phyloP scores from a whole-genome alignment of 2,113 vertebrate genomes.

The Sorex araneus region DNA sequence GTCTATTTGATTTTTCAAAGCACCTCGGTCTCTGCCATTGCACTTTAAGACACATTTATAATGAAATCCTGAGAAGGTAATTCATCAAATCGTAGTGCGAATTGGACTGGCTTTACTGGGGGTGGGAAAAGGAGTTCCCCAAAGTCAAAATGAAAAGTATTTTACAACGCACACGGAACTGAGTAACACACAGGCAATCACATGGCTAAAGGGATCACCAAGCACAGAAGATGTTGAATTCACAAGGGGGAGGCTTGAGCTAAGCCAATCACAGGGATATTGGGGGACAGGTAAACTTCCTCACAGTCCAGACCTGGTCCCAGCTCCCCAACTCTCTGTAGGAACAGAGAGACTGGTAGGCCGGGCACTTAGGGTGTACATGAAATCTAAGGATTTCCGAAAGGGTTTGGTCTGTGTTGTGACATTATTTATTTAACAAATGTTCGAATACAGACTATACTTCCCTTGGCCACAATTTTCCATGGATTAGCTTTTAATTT shows the following conservation, averaged over 20 bases:
- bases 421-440: constrained; percentile 84
- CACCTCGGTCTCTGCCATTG: constrained; percentile 44
- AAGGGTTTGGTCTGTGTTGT: constrained; percentile 61
- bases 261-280: constrained; percentile 4
- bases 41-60: constrained; percentile 63
- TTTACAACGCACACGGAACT: constrained; percentile 62
- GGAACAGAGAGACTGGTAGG: fast-evolving
- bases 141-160: constrained; percentile 29
- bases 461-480: constrained; percentile 80
- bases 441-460: constrained; percentile 75
- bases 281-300: not conserved
- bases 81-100: constrained; percentile 76
- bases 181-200: constrained; percentile 60
- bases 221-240: constrained; percentile 33
- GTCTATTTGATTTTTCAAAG: constrained; percentile 71
- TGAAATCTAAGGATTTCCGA: constrained; percentile 37
- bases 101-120: constrained; percentile 57
- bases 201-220: not conserved
- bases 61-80: constrained; percentile 77
- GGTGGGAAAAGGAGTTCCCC: constrained; percentile 55
- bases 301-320: not conserved
- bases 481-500: constrained; percentile 86
- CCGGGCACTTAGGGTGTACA: constrained; percentile 28
- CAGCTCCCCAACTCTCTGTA: not conserved
- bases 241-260: not conserved